Percentiles rank a stretch among this genome's conserved stretches.
Evolutionary conservation across 2,113 vertebrate species (phyloP).

Genomic region (Eurystomus gularis): DNA sequence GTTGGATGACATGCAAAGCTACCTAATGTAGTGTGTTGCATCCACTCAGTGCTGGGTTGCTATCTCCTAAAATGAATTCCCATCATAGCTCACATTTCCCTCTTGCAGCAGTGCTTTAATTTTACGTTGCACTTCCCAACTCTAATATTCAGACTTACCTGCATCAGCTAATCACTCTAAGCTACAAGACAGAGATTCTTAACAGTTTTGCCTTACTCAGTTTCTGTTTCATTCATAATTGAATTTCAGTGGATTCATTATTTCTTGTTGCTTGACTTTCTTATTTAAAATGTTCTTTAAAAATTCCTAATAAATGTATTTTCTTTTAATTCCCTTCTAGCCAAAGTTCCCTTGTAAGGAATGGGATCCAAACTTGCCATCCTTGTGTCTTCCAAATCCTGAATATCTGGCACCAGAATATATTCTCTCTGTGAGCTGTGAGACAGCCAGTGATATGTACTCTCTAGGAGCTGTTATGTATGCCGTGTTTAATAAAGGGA

Average conservation of each 20-base stretch:
- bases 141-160: not conserved
- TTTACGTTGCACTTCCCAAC: not conserved
- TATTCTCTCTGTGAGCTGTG: constrained; percentile 97
- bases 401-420: constrained; percentile 98
- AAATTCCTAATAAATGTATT: not conserved
- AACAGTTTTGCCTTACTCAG: not conserved
- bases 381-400: constrained; percentile 94
- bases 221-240: not conserved
- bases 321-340: constrained; percentile 67
- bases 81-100: not conserved
- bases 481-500: constrained; percentile 96
- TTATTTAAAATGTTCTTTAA: not conserved
- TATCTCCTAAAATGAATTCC: not conserved
- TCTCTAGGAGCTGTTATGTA: constrained; percentile 91
- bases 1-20: not conserved
- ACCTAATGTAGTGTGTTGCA: not conserved
- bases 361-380: constrained; percentile 96
- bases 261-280: not conserved
- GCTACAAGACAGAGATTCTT: not conserved
- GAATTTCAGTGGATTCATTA: constrained; percentile 5
- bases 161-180: not conserved
- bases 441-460: constrained; percentile 97
- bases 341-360: constrained; percentile 93
- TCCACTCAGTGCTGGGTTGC: not conserved
- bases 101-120: not conserved